These are phyloP conservation scores for Sebastolobus altivelis DNA, from an alignment of 2,797 vertebrate genomes.

Conservation along the genomic window DNA sequence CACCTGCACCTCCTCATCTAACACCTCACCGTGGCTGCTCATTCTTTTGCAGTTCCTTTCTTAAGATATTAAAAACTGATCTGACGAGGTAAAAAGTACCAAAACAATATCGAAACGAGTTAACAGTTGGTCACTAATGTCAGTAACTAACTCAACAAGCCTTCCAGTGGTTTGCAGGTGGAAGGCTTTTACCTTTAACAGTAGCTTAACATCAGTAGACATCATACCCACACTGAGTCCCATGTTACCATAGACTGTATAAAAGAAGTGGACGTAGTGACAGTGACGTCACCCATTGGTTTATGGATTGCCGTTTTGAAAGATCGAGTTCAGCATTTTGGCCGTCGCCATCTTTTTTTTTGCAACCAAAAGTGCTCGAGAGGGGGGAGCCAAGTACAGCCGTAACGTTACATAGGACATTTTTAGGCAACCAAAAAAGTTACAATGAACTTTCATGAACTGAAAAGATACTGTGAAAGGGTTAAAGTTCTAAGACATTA, in stretches of 20 bases:
- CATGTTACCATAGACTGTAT: neutral
- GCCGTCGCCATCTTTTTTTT: rapidly evolving
- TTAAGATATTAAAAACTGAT: neutral
- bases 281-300: rapidly evolving
- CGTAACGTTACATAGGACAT: too few relatives aligned
- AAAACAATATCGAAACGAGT: neutral
- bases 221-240: neutral
- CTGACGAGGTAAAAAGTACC: neutral
- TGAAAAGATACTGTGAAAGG: too few relatives aligned
- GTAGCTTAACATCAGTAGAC: neutral
- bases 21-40: neutral
- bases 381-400: too few relatives aligned
- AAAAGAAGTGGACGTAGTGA: too few relatives aligned
- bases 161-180: neutral
- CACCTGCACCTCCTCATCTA: slow-evolving; percentile 12
- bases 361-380: too few relatives aligned
- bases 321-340: too few relatives aligned
- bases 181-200: neutral
- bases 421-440: too few relatives aligned
- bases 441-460: too few relatives aligned
- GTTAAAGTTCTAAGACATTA: too few relatives aligned
- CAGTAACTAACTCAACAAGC: neutral
- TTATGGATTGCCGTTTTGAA: too few relatives aligned
- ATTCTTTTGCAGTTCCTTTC: neutral
- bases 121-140: neutral